Evolutionary conservation across 2,113 vertebrate genomes (phyloP).

Genomic region (Leucopternis melanops): DNA sequence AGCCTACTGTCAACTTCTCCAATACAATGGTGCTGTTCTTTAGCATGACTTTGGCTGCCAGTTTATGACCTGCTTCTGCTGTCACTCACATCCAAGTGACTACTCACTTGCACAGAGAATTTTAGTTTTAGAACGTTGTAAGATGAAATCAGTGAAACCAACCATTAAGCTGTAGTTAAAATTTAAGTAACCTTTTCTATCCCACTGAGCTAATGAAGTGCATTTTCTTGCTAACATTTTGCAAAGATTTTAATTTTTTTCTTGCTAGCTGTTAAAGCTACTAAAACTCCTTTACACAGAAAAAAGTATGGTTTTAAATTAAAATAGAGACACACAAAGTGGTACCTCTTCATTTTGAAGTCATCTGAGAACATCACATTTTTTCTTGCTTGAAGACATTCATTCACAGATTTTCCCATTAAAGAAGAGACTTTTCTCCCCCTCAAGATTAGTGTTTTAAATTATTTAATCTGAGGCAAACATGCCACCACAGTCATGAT

Average conservation of each 20-base stretch:
- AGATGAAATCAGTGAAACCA: constrained; percentile 34
- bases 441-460: neutral
- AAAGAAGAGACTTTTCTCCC: neutral
- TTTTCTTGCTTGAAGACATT: constrained; percentile 44
- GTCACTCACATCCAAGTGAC: neutral
- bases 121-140: neutral
- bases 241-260: constrained; percentile 42
- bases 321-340: constrained; percentile 12
- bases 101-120: neutral
- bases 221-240: constrained; percentile 63
- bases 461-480: constrained; percentile 14
- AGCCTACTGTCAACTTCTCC: neutral
- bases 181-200: constrained; percentile 53
- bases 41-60: neutral
- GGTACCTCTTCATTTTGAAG: neutral
- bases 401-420: constrained; percentile 34
- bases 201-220: constrained; percentile 53
- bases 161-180: constrained; percentile 54
- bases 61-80: neutral
- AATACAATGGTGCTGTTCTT: neutral
- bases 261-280: constrained; percentile 24
- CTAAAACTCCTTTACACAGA: constrained; percentile 3
- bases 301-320: constrained; percentile 27
- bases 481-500: neutral
- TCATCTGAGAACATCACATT: neutral